phyloP scores from a whole-genome alignment of 2,797 vertebrate genomes.

The Lagocephalus sceleratus region DNA sequence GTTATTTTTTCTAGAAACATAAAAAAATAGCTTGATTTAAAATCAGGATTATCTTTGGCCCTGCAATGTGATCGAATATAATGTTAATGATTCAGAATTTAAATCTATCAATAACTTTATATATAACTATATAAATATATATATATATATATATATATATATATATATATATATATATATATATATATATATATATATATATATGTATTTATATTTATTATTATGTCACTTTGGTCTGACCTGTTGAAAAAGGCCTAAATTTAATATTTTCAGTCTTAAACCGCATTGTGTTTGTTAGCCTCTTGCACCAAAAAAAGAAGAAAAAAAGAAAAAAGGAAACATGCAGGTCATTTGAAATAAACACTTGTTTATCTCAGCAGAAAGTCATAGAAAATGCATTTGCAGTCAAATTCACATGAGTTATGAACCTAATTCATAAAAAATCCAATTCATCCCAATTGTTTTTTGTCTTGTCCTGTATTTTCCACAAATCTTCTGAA shows the following conservation, averaged over 20 bases:
- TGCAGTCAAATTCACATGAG: conserved; percentile 31
- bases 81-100: neutral
- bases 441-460: conserved; percentile 34
- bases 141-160: too few relatives aligned
- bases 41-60: neutral
- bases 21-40: conserved; percentile 12
- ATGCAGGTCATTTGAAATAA: conserved; percentile 41
- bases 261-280: conserved; percentile 5
- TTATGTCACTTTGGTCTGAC: neutral
- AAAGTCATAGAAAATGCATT: conserved; percentile 24
- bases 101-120: neutral
- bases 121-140: too few relatives aligned
- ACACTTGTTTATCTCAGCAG: conserved; percentile 27
- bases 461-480: conserved; percentile 15
- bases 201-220: neutral
- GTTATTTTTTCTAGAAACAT: conserved; percentile 22
- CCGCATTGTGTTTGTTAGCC: conserved; percentile 20
- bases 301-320: conserved; percentile 16
- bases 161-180: too few relatives aligned
- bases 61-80: conserved; percentile 1
- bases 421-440: conserved; percentile 45
- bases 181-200: too few relatives aligned
- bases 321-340: conserved; percentile 25
- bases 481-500: conserved; percentile 62
- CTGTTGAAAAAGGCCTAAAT: conserved; percentile 18